Evolutionary conservation across 2,888 invertebrate species (phyloP).

Genomic region (Limnephilus lunatus): DNA sequence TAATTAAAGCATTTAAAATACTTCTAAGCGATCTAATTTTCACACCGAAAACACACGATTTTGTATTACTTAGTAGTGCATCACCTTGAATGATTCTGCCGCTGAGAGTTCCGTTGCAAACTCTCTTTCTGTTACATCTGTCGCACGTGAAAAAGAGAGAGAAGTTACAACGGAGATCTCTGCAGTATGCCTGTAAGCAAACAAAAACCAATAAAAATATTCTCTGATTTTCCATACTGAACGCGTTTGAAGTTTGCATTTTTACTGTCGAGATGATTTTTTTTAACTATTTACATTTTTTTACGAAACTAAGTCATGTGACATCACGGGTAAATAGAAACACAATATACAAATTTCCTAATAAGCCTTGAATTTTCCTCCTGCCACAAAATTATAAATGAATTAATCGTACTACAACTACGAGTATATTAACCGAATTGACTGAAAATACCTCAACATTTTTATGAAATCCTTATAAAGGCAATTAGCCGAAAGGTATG

Average conservation of each 20-base stretch:
- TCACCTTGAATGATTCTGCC: not conserved
- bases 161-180: not conserved
- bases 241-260: no score
- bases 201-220: no score
- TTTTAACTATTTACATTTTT: no score
- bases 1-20: no score
- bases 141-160: not conserved
- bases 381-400: not conserved
- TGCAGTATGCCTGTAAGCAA: no score
- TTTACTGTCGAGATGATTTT: no score
- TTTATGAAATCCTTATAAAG: not conserved
- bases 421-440: not conserved
- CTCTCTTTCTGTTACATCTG: not conserved
- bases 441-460: not conserved
- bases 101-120: not conserved
- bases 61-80: no score
- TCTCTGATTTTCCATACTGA: no score
- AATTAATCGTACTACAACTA: not conserved
- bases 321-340: not conserved
- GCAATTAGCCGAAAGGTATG: conserved; percentile 22
- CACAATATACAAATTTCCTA: not conserved
- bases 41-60: no score
- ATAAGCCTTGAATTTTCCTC: not conserved
- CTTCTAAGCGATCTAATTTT: no score
- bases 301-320: no score